Evolutionary conservation across 2,888 invertebrate species (phyloP), one percentile per base, ranked within the genome.

Genomic region (Ferdinandea cuprea): DNA sequence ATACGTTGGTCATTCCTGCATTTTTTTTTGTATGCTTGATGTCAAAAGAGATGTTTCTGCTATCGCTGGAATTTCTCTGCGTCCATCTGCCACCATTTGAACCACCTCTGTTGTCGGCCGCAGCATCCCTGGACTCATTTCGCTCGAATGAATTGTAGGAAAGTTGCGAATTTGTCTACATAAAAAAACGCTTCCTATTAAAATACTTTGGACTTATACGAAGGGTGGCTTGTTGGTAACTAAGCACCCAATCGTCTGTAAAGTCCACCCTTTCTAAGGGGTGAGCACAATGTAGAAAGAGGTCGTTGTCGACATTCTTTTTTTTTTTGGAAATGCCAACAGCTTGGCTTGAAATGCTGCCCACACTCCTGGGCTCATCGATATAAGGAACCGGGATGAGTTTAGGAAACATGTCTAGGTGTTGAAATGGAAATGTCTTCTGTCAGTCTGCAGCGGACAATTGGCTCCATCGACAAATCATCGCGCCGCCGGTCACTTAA

Each of bases 181-280:
- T 5, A 50, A 32, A 46, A 44, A 61, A 46, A 61, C 19, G 21
- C n/a, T 21, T 15, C 25, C 9, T 21, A 30, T 3, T 11, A 19
- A 59, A 42, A 11, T 42, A 17, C 59, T 42, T 28, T 59, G 42
- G 30, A 30, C 30, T 28, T 15, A 28, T 9, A 2, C 30, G 44
- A 30, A 19, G 37, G 37, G 37, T 30, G n/a, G 30, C 50, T 28
- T 17, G 25, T 40, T 28, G 30, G 28, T 30, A n/a, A n/a, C n/a
- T 40, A 66, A 52, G 40, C 19, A 66, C 1, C 37, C 65, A 65
- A 65, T 65, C 65, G 65, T 65, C 37, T 37, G 50, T 65, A 17
- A 65, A 63, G 35, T 37, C 11, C 25, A n/a, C 50, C 37, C 13
- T 25, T 25, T 21, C 1, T 0, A 13, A 37, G 28, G 17, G 4